A percentile compares a stretch with the other conserved stretches of the same genome.
These are phyloP conservation scores for Odontocerum albicorne DNA, from an alignment of 2,888 invertebrate species.

Conservation along the genomic window DNA sequence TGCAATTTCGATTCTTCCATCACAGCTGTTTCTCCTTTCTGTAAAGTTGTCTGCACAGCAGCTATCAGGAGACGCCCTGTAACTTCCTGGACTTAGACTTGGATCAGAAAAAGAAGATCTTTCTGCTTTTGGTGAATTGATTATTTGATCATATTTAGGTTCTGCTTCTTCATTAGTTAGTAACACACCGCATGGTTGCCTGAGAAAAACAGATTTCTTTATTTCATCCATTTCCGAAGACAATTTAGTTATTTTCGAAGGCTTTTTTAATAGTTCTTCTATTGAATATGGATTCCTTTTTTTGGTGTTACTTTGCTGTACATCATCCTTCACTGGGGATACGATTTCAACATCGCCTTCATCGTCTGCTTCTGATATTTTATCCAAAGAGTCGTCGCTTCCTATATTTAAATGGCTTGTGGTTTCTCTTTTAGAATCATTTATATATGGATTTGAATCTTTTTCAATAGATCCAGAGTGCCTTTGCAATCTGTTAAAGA, in stretches of 20 bases:
- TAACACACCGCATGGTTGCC: constrained; percentile 63
- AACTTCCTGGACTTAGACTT: constrained; percentile 35
- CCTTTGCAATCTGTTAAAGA: constrained; percentile 18
- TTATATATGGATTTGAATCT: too few species aligned
- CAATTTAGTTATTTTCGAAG: constrained; percentile 60
- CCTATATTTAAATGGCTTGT: constrained; percentile 35
- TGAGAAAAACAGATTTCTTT: constrained; percentile 46
- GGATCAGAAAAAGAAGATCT: constrained; percentile 24
- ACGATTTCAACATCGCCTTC: constrained; percentile 45
- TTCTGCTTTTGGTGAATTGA: constrained; percentile 9
- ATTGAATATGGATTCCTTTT: constrained; percentile 87
- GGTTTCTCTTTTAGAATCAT: constrained; percentile 1
- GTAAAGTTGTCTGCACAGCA: constrained; percentile 15
- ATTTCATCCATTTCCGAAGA: constrained; percentile 39
- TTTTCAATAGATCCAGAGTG: too few species aligned
- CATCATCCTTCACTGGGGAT: constrained; percentile 39
- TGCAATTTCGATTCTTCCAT: constrained; percentile 10
- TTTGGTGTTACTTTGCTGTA: constrained; percentile 50
- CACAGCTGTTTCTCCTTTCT: constrained; percentile 14
- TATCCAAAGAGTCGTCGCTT: constrained; percentile 64
- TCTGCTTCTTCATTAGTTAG: constrained; percentile 45
- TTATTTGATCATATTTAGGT: not conserved
- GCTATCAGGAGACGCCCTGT: constrained; percentile 30
- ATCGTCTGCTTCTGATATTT: constrained; percentile 48
- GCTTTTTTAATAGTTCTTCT: constrained; percentile 82